Conservation (phyloP, 2,888 invertebrate genomes). For the Unio pictorum region DNA sequence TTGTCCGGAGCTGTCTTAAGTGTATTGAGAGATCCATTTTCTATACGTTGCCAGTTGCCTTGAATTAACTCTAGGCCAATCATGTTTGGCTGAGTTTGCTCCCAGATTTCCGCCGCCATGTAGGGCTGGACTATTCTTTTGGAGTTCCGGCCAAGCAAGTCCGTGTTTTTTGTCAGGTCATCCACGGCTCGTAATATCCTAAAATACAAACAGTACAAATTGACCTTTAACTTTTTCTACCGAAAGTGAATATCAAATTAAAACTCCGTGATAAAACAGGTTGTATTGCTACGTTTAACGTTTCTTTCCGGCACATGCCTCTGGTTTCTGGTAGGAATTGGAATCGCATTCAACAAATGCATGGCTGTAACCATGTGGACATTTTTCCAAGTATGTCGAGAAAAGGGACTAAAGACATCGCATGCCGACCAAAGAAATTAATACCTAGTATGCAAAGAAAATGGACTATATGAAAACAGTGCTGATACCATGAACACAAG, state of each 20-base stretch:
- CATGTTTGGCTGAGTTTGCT: constrained; percentile 7
- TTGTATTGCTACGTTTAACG: too few species aligned
- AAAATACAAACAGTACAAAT: background rate
- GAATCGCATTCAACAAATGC: too few species aligned
- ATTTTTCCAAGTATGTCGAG: too few species aligned
- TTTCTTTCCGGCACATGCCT: too few species aligned
- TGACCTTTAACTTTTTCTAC: background rate
- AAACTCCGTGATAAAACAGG: too few species aligned
- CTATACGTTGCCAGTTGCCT: background rate
- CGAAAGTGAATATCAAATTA: background rate
- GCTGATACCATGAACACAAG: too few species aligned
- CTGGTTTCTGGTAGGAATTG: too few species aligned
- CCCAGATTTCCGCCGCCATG: constrained; percentile 17
- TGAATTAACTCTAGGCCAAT: constrained; percentile 19
- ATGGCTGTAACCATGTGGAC: too few species aligned
- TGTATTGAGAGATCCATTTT: constrained; percentile 6
- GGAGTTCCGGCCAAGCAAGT: background rate
- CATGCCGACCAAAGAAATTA: too few species aligned
- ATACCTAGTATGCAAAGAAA: too few species aligned
- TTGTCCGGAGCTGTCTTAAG: constrained; percentile 3
- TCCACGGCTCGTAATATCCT: constrained; percentile 31
- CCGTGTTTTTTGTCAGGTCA: constrained; percentile 14
- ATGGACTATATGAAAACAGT: too few species aligned
- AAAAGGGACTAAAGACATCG: too few species aligned
- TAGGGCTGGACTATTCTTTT: constrained; percentile 12